Evolutionary conservation across 2,797 vertebrate genomes (phyloP), one percentile per base, ranked within the genome.

Genomic region (Liparis tanakae): DNA sequence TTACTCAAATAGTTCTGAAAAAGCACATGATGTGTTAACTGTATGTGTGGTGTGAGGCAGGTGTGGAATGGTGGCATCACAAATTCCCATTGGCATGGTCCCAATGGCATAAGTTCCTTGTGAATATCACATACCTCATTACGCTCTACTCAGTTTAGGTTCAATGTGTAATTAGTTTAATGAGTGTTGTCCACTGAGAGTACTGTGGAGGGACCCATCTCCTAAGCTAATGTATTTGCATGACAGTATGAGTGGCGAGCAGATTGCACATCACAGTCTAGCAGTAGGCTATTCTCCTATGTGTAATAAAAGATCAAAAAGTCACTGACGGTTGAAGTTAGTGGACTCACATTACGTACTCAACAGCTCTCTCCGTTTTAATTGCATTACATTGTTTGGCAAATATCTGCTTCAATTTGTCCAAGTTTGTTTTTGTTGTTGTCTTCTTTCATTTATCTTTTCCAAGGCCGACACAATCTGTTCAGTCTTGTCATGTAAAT

Each of bases 161-260:
- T 89, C 83, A 78, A 73, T 80, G 91, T 91, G 90, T 92, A 93
- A 94, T 94, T 94, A 92, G 91, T 87, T 92, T 94, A 93, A 94
- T 94, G 93, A 93, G 89, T 81, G 85, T 75, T 74, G 92, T 93
- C 91, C 91, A 82, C 87, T 60, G 92, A 93, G 93, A 91, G 87
- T 71, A 74, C 80, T 81, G 87, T 33, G 73, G 73, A 85, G 90
- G 81, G 90, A 88, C 84, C 73, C 81, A 70, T 88, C 86, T 88
- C 85, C 81, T 63, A 63, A 89, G 86, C 86, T 85, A 86, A 87
- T 87, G 90, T 85, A 88, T 92, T 92, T 89, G 89, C 88, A 89
- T 90, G 89, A 88, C 91, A 88, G 85, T 88, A 76, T 86, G 86
- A 90, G 88, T 90, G 80, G 82, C 51, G 91, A 92, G 89, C 91